phyloP scores from a whole-genome alignment of 2,797 vertebrate species.

The Pseudochaenichthys georgianus region DNA sequence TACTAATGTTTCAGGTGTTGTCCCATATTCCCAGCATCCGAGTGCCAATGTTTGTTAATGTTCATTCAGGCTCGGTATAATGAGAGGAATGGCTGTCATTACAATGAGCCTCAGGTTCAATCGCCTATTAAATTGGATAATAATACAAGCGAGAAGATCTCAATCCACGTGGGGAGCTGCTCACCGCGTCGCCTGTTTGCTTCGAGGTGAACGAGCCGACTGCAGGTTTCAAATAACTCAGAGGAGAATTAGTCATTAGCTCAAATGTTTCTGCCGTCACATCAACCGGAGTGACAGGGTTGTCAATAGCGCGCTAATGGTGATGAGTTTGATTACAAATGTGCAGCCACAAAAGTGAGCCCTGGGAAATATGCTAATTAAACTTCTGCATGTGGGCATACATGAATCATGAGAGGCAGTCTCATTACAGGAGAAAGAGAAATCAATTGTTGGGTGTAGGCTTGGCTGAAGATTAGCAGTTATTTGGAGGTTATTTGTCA shows the following conservation, averaged over 20 bases:
- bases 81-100: slow-evolving; percentile 60
- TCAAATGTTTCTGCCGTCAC: slow-evolving; percentile 27
- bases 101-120: slow-evolving; percentile 61
- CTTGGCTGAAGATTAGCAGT: slow-evolving; percentile 70
- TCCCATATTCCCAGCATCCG: slow-evolving; percentile 42
- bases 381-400: slow-evolving; percentile 59
- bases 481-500: slow-evolving; percentile 57
- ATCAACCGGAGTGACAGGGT: slow-evolving; percentile 41
- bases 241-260: slow-evolving; percentile 36
- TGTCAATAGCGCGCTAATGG: slow-evolving; percentile 64
- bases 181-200: slow-evolving; percentile 32
- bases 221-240: slow-evolving; percentile 12
- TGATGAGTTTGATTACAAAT: slow-evolving; percentile 67
- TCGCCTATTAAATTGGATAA: slow-evolving; percentile 72
- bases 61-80: slow-evolving; percentile 51
- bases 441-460: slow-evolving; percentile 73
- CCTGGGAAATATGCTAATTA: slow-evolving; percentile 71
- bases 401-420: slow-evolving; percentile 80
- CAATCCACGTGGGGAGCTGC: slow-evolving; percentile 24
- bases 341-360: slow-evolving; percentile 44
- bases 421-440: slow-evolving; percentile 76
- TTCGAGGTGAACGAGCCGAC: slow-evolving; percentile 12
- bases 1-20: slow-evolving; percentile 63
- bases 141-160: slow-evolving; percentile 61
- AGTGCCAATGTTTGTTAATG: slow-evolving; percentile 68